Evolutionary conservation across 1,140 invertebrate species (phyloP).

Genomic region (Portunus trituberculatus): DNA sequence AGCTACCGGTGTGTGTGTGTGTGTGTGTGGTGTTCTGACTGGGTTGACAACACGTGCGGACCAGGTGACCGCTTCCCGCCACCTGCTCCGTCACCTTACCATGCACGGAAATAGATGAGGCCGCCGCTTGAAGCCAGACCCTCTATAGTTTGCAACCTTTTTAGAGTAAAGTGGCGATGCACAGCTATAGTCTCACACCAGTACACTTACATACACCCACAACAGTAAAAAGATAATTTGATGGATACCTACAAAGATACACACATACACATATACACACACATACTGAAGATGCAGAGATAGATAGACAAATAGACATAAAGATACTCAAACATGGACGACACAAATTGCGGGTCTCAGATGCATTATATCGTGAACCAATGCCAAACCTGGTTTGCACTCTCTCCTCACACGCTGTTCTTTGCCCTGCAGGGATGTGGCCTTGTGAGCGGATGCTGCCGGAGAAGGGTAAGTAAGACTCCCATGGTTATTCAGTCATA

Average conservation of each 20-base stretch:
- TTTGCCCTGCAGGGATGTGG: neutral
- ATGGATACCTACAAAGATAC: neutral
- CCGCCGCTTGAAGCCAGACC: neutral
- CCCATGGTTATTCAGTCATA: neutral
- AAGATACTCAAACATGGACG: neutral
- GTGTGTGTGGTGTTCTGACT: neutral
- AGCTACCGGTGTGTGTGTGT: neutral
- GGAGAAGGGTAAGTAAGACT: neutral
- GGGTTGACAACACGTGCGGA: neutral
- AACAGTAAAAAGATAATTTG: neutral
- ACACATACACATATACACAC: neutral
- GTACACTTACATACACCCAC: neutral
- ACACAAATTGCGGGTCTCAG: neutral
- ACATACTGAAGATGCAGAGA: neutral
- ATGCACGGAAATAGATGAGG: neutral
- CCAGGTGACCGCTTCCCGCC: constrained; percentile 5
- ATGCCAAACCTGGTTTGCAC: too few relatives aligned
- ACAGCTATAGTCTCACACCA: neutral
- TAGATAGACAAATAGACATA: constrained; percentile 18
- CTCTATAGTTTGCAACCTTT: too few relatives aligned
- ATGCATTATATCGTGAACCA: too few relatives aligned
- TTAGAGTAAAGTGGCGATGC: too few relatives aligned
- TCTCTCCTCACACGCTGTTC: neutral
- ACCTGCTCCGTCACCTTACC: neutral
- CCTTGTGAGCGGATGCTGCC: constrained; percentile 8